A percentile compares a stretch with the other conserved stretches of the same genome.
Evolutionary conservation across 1,140 invertebrate genomes (phyloP).

Genomic region (fruit fly (Drosophila melanogaster)): DNA sequence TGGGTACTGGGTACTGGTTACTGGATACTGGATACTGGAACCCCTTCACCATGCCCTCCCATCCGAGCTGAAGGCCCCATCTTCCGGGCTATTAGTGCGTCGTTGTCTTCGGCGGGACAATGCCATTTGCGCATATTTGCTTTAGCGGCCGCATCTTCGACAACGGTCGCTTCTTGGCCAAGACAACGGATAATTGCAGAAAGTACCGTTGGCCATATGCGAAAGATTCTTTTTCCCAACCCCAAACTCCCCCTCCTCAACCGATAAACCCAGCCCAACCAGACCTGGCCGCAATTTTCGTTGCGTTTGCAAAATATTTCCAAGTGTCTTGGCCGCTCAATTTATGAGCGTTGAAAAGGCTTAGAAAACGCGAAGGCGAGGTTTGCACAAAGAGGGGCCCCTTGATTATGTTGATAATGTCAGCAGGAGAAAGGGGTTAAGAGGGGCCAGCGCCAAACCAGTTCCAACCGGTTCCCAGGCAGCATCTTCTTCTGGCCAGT

Average conservation of each 20-base stretch:
- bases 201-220: conserved; percentile 79
- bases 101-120: conserved; percentile 76
- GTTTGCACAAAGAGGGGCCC: conserved; percentile 15
- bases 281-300: conserved; percentile 54
- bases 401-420: conserved; percentile 83
- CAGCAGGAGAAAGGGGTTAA: conserved; percentile 42
- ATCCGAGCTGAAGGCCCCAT: conserved; percentile 14
- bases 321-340: conserved; percentile 61
- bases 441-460: conserved; percentile 32
- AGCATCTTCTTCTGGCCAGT: conserved; percentile 52
- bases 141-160: conserved; percentile 49
- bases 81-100: conserved; percentile 74
- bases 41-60: neutral
- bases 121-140: conserved; percentile 80
- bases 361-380: conserved; percentile 40
- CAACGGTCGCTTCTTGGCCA: conserved; percentile 44
- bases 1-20: neutral
- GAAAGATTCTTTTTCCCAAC: conserved; percentile 60
- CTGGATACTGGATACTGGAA: neutral
- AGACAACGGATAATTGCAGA: conserved; percentile 81
- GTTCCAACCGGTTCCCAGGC: conserved; percentile 54
- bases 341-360: conserved; percentile 82
- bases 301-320: conserved; percentile 81
- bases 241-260: neutral
- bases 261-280: conserved; percentile 36